These are phyloP conservation scores for Empis stercorea DNA, from an alignment of 2,888 invertebrate species.

Conservation along the genomic window DNA sequence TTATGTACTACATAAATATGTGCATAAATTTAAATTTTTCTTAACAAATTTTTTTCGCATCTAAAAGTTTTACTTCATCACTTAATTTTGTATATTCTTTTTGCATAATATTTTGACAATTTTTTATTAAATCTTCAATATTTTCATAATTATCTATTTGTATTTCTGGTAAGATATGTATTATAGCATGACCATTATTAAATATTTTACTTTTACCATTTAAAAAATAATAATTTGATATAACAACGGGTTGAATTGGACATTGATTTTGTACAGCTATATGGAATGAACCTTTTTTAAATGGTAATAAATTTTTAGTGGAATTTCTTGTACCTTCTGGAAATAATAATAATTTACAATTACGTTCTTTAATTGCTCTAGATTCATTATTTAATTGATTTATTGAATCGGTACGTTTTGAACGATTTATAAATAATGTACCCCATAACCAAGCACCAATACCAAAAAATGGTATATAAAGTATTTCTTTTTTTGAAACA, in stretches of 20 bases:
- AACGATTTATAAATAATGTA: slow-evolving; percentile 74
- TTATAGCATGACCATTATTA: slow-evolving; percentile 54
- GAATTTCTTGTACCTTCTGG: slow-evolving; percentile 85
- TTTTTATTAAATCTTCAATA: slow-evolving; percentile 50
- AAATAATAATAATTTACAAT: slow-evolving; percentile 71
- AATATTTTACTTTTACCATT: slow-evolving; percentile 49
- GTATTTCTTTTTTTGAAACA: slow-evolving; percentile 70
- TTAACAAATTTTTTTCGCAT: slow-evolving; percentile 4
- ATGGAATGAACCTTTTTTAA: slow-evolving; percentile 95
- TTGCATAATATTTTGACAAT: slow-evolving; percentile 53
- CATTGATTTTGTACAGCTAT: slow-evolving; percentile 73
- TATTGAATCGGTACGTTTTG: slow-evolving; percentile 56
- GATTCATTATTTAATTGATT: slow-evolving; percentile 60
- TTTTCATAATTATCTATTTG: slow-evolving; percentile 51
- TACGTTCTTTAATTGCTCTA: slow-evolving; percentile 48
- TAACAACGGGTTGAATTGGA: slow-evolving; percentile 80
- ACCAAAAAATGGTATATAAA: slow-evolving; percentile 75
- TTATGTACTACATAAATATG: too few species aligned
- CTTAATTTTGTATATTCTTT: slow-evolving; percentile 43
- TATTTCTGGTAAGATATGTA: slow-evolving; percentile 61
- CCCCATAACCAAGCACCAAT: slow-evolving; percentile 79
- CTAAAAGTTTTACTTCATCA: slow-evolving; percentile 27
- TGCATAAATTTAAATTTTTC: too few species aligned
- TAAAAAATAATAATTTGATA: slow-evolving; percentile 69
- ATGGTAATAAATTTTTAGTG: slow-evolving; percentile 65